phyloP scores from a whole-genome alignment of 2,888 invertebrate genomes.

The Nemurella pictetii region DNA sequence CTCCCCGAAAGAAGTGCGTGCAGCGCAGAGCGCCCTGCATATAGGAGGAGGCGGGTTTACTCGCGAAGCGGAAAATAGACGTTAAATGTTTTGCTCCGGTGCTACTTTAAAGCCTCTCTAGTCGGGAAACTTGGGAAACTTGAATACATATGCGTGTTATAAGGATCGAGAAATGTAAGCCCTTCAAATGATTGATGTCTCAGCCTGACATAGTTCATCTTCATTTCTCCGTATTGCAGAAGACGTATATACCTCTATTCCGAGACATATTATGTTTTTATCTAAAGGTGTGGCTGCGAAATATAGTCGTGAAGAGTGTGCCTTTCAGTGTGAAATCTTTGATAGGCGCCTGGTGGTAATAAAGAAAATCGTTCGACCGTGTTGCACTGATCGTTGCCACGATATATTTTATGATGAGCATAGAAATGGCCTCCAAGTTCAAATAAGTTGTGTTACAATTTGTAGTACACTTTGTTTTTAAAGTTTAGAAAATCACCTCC shows the following conservation, averaged over 20 bases:
- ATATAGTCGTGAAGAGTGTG: neutral
- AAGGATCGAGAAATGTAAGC: neutral
- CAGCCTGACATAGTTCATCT: conserved; percentile 4
- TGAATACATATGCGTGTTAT: neutral
- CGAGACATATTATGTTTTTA: neutral
- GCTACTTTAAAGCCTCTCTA: neutral
- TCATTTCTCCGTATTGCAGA: neutral
- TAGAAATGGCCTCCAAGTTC: neutral
- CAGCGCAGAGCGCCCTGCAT: neutral
- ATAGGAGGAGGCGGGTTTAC: neutral
- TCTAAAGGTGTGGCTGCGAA: neutral
- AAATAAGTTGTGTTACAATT: neutral
- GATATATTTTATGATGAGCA: neutral
- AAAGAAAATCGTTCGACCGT: neutral
- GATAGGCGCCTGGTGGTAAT: neutral
- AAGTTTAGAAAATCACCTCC: neutral
- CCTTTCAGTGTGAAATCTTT: neutral
- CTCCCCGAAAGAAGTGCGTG: neutral
- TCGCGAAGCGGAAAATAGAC: neutral
- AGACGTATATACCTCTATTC: neutral
- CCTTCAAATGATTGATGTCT: conserved; percentile 6
- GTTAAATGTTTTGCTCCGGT: neutral
- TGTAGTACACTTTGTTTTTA: neutral
- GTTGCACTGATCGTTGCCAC: neutral
- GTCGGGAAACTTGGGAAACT: neutral